Percentiles rank a stretch among this genome's conserved stretches.
phyloP scores from a whole-genome alignment of 2,888 invertebrate genomes.

The Rhamnusium bicolor region DNA sequence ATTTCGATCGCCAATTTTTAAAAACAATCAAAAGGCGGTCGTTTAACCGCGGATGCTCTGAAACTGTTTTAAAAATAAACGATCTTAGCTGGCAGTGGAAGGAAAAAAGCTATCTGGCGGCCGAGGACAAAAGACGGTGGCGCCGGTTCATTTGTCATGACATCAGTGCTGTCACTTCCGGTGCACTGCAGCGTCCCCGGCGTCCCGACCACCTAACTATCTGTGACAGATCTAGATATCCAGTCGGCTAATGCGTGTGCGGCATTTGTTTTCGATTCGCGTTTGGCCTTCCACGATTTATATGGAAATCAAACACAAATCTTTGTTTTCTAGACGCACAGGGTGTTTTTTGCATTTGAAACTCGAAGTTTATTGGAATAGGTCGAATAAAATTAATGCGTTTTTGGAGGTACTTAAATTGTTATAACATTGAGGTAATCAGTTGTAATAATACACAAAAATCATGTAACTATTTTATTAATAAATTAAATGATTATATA shows the following conservation, averaged over 20 bases:
- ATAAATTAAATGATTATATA: too few relatives aligned
- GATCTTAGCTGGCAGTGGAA: slow-evolving; percentile 34
- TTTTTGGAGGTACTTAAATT: too few relatives aligned
- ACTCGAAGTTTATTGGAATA: too few relatives aligned
- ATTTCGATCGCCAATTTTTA: background rate
- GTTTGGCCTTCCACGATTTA: slow-evolving; percentile 25
- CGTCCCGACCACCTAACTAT: slow-evolving; percentile 36
- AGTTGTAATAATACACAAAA: too few relatives aligned
- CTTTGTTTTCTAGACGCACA: background rate
- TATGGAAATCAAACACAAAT: slow-evolving; percentile 23
- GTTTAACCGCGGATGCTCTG: background rate
- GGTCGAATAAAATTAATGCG: too few relatives aligned
- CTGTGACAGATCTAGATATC: slow-evolving; percentile 47
- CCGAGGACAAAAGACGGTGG: slow-evolving; percentile 64
- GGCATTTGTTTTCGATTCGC: slow-evolving; percentile 32
- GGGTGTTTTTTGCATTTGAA: background rate
- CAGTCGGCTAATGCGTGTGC: slow-evolving; percentile 45
- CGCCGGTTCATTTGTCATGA: slow-evolving; percentile 71
- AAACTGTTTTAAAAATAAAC: slow-evolving; percentile 47
- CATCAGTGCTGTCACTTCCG: slow-evolving; percentile 70
- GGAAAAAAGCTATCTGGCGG: slow-evolving; percentile 39
- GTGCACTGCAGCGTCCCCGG: slow-evolving; percentile 49
- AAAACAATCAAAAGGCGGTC: slow-evolving; percentile 22
- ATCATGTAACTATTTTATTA: too few relatives aligned
- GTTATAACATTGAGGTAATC: too few relatives aligned